These are phyloP conservation scores for Halcyon leucocephala DNA, from an alignment of 2,797 vertebrate species.

Conservation along the genomic window DNA sequence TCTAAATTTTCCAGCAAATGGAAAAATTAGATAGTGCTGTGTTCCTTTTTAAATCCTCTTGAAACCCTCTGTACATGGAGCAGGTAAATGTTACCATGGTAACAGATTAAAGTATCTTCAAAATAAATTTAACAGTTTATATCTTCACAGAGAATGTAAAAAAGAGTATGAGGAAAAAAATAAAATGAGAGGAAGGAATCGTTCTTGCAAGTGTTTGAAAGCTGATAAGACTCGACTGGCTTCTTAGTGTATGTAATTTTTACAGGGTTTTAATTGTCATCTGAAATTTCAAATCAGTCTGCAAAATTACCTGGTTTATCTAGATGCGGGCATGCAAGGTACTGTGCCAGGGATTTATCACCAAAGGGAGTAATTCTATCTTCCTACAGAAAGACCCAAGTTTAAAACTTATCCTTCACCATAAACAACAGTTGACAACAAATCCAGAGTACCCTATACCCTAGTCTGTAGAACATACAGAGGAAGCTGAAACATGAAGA, in stretches of 20 bases:
- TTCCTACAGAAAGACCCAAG: neutral
- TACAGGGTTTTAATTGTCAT: neutral
- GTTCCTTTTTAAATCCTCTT: neutral
- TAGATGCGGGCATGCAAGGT: neutral
- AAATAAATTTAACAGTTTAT: neutral
- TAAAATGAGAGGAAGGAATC: neutral
- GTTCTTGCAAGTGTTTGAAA: neutral
- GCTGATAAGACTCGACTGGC: neutral
- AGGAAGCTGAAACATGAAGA: neutral
- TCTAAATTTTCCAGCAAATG: neutral
- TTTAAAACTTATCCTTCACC: neutral
- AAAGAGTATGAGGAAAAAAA: neutral
- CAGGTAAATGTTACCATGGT: neutral
- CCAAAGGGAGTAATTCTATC: neutral
- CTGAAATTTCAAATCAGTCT: neutral
- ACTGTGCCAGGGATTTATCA: neutral
- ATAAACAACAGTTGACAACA: neutral
- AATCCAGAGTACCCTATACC: neutral
- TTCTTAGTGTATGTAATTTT: neutral
- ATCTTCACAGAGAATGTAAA: neutral
- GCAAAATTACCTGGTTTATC: neutral
- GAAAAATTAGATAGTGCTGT: neutral
- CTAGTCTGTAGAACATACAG: fast-evolving
- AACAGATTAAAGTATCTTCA: neutral
- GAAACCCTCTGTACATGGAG: neutral